Percentiles rank a stretch among this genome's conserved stretches.
These are phyloP conservation scores for Parthenolecanium corni DNA, from an alignment of 2,888 invertebrate genomes.

Conservation along the genomic window DNA sequence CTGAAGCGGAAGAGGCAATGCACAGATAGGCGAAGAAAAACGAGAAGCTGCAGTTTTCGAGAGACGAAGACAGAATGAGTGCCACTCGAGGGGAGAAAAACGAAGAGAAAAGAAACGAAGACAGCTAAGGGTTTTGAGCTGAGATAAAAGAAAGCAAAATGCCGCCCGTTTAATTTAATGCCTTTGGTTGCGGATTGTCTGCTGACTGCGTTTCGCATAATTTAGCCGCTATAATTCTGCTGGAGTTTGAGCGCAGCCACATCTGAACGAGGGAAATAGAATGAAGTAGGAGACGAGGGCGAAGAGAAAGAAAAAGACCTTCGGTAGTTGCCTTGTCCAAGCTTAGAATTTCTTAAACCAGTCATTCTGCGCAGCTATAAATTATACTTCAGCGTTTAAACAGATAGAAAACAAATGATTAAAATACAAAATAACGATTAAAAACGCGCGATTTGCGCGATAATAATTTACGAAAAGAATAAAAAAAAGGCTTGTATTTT, in stretches of 20 bases:
- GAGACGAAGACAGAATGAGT: background rate
- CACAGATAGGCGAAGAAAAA: too few relatives aligned
- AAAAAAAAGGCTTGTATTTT: too few relatives aligned
- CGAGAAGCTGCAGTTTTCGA: too few relatives aligned
- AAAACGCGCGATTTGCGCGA: conserved; percentile 23
- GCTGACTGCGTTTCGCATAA: conserved; percentile 26
- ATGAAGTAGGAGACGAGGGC: too few relatives aligned
- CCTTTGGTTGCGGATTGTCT: conserved; percentile 27
- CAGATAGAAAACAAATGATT: conserved; percentile 28
- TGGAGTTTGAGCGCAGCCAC: conserved; percentile 15
- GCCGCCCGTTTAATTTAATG: conserved; percentile 28
- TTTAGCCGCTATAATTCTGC: conserved; percentile 27
- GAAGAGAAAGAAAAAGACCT: conserved; percentile 6
- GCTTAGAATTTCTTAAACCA: conserved; percentile 25
- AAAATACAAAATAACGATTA: conserved; percentile 28
- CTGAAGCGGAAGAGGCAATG: background rate
- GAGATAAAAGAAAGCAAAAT: conserved; percentile 27
- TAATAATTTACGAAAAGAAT: conserved; percentile 25
- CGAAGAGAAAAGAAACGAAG: conserved; percentile 3
- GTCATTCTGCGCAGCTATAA: conserved; percentile 27
- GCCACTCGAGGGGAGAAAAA: background rate
- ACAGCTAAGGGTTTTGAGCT: conserved; percentile 25
- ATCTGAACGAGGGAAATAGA: background rate
- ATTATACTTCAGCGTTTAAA: conserved; percentile 27
- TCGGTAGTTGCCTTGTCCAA: conserved; percentile 26